Conservation (phyloP, 2,888 invertebrate species). For the Eugnorisma glareosa region DNA sequence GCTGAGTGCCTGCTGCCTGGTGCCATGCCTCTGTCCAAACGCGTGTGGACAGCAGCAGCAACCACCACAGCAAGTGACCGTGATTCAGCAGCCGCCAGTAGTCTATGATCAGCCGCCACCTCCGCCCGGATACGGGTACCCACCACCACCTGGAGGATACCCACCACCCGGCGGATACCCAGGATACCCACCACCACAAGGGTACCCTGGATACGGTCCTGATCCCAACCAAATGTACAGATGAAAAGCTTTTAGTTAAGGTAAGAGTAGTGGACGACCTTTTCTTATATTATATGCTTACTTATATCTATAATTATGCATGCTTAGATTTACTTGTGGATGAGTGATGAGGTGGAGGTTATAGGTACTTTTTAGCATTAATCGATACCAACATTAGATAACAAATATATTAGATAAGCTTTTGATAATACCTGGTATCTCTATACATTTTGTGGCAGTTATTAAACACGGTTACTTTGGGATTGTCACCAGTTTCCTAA, state of each 20-base stretch:
- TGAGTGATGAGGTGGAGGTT: slow-evolving; percentile 25
- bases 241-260: slow-evolving; percentile 75
- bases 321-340: slow-evolving; percentile 30
- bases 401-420: slow-evolving; percentile 35
- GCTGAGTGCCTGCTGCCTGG: slow-evolving; percentile 85
- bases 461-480: slow-evolving; percentile 12
- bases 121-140: slow-evolving; percentile 76
- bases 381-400: slow-evolving; percentile 40
- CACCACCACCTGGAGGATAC: slow-evolving; percentile 72
- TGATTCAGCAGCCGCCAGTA: slow-evolving; percentile 81
- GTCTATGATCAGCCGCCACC: slow-evolving; percentile 79
- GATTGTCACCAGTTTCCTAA: not conserved
- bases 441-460: slow-evolving; percentile 21
- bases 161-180: slow-evolving; percentile 70
- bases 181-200: slow-evolving; percentile 70
- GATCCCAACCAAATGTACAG: slow-evolving; percentile 74
- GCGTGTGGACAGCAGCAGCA: slow-evolving; percentile 85
- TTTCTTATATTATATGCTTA: slow-evolving; percentile 16
- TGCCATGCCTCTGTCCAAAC: slow-evolving; percentile 87
- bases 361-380: slow-evolving; percentile 25
- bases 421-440: slow-evolving; percentile 30
- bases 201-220: slow-evolving; percentile 69
- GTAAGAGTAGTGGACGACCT: slow-evolving; percentile 79
- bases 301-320: slow-evolving; percentile 22
- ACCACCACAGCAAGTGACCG: slow-evolving; percentile 81